A percentile compares a stretch with the other conserved stretches of the same genome.
Evolutionary conservation across 2,113 vertebrate genomes (phyloP).

Genomic region (Poeciliopsis retropinna): DNA sequence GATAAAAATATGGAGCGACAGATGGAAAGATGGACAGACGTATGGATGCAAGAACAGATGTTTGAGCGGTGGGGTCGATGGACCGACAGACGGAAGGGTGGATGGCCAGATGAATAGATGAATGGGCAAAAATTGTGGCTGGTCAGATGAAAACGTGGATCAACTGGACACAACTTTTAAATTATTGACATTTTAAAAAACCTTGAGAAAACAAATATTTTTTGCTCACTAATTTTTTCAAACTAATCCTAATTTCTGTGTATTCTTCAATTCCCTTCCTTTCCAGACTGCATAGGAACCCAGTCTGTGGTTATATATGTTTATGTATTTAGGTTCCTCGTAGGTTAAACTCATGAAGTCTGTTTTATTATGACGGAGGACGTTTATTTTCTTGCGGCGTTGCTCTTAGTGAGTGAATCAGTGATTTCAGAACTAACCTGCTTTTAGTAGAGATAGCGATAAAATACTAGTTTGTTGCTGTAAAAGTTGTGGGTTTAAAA

Average conservation of each 20-base stretch:
- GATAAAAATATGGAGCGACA: neutral
- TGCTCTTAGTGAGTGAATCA: neutral
- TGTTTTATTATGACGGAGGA: neutral
- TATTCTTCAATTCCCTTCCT: neutral
- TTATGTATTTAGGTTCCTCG: neutral
- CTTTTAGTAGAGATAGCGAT: neutral
- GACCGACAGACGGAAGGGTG: neutral
- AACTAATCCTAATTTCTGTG: too few relatives aligned
- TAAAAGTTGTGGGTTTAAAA: neutral
- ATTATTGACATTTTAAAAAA: too few relatives aligned
- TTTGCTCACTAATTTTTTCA: too few relatives aligned
- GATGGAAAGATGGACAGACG: too few relatives aligned
- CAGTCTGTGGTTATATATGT: neutral
- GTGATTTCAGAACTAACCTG: slow-evolving; percentile 4
- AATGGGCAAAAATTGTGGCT: too few relatives aligned
- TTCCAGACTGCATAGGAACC: neutral
- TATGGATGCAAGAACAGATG: neutral
- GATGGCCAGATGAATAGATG: neutral
- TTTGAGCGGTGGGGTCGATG: too few relatives aligned
- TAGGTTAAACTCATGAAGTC: too few relatives aligned
- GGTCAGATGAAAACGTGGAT: too few relatives aligned
- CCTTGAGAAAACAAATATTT: too few relatives aligned
- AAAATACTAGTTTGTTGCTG: neutral
- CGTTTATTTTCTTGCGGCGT: neutral
- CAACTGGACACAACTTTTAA: neutral